phyloP scores from a whole-genome alignment of 1,140 invertebrate species.

The Zaprionus taronus region DNA sequence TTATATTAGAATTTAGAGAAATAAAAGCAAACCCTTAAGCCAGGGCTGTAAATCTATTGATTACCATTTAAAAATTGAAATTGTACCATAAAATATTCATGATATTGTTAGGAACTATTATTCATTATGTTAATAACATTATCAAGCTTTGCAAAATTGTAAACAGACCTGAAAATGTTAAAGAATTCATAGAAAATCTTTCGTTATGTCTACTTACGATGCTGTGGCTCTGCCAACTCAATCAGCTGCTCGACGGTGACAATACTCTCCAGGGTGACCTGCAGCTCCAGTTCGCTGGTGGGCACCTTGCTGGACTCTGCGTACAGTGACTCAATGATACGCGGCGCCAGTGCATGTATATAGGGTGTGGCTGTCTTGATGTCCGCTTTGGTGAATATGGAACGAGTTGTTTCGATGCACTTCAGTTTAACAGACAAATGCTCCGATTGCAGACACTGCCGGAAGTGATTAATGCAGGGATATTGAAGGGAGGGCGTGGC shows the following conservation, averaged over 20 bases:
- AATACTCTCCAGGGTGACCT: conserved; percentile 89
- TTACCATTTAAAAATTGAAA: too few species aligned
- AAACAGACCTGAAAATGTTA: conserved; percentile 10
- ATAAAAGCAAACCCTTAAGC: too few species aligned
- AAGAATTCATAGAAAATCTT: neutral
- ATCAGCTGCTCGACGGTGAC: conserved; percentile 90
- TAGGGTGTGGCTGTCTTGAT: conserved; percentile 90
- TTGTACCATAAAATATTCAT: too few species aligned
- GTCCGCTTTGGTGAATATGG: conserved; percentile 90
- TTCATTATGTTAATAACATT: too few species aligned
- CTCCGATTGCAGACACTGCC: conserved; percentile 92
- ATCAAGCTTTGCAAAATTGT: neutral
- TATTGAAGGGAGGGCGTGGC: conserved; percentile 93
- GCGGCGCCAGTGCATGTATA: conserved; percentile 92
- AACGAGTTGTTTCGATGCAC: conserved; percentile 91
- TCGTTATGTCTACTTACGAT: conserved; percentile 87
- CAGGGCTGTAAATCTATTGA: too few species aligned
- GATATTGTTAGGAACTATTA: too few species aligned
- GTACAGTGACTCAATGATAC: conserved; percentile 90
- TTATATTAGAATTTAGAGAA: too few species aligned
- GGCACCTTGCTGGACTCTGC: conserved; percentile 87
- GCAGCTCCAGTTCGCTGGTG: conserved; percentile 87
- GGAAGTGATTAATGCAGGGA: conserved; percentile 96
- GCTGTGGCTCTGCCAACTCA: conserved; percentile 89
- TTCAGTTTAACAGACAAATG: conserved; percentile 89